A percentile compares a stretch with the other conserved stretches of the same genome.
These are phyloP conservation scores for Prosopocoilus inquinatus DNA, from an alignment of 2,888 invertebrate genomes.

Conservation along the genomic window DNA sequence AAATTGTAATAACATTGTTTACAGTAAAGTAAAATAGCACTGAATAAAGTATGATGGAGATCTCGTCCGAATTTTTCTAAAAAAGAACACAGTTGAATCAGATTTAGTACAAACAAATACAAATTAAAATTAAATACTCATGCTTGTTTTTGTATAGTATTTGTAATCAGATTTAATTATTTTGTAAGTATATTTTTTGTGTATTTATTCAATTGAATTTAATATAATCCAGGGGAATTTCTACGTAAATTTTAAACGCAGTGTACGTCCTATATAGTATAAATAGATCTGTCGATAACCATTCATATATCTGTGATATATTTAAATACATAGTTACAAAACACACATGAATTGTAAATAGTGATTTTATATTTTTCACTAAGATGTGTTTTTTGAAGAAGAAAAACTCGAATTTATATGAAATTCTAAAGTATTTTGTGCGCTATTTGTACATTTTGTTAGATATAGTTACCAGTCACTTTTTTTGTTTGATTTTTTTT, in stretches of 20 bases:
- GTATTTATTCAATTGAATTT: too few relatives aligned
- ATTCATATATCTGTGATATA: constrained; percentile 37
- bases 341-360: constrained; percentile 25
- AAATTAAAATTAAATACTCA: too few relatives aligned
- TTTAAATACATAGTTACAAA: constrained; percentile 33
- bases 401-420: constrained; percentile 5
- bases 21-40: too few relatives aligned
- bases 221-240: too few relatives aligned
- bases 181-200: neutral
- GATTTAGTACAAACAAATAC: too few relatives aligned
- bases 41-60: too few relatives aligned
- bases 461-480: constrained; percentile 31
- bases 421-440: constrained; percentile 4
- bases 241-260: constrained; percentile 3
- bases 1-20: too few relatives aligned
- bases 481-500: neutral
- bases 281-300: constrained; percentile 28
- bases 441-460: constrained; percentile 21
- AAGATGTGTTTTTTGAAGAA: constrained; percentile 6
- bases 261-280: constrained; percentile 17
- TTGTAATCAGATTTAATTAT: neutral
- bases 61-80: too few relatives aligned
- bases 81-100: too few relatives aligned
- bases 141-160: too few relatives aligned
- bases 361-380: constrained; percentile 21